Evolutionary conservation across 1,140 invertebrate species (phyloP).

Genomic region (Pseudomyrmex dendroicus): DNA sequence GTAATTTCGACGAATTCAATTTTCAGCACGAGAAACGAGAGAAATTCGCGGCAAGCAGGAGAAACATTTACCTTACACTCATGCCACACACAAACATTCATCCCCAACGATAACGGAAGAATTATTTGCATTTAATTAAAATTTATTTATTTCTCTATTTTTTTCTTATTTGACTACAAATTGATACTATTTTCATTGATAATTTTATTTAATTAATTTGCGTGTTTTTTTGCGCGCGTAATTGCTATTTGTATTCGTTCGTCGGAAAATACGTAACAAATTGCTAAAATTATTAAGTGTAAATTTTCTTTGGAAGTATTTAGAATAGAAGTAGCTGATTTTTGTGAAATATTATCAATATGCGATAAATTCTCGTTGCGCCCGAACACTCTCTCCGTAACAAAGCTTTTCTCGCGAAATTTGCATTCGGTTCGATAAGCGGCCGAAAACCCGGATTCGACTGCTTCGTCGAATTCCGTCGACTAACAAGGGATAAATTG

Average conservation of each 20-base stretch:
- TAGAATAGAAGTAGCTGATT: background rate
- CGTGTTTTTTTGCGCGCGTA: too few relatives aligned
- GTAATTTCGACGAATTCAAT: conserved; percentile 10
- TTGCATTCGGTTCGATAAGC: conserved; percentile 2
- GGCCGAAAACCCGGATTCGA: conserved; percentile 1
- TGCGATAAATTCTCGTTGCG: background rate
- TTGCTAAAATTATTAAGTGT: too few relatives aligned
- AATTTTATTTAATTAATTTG: conserved; percentile 8
- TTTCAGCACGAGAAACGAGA: background rate
- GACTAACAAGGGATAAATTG: conserved; percentile 46
- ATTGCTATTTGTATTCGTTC: background rate
- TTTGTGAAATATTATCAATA: background rate
- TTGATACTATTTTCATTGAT: background rate
- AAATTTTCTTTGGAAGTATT: too few relatives aligned
- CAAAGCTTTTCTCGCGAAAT: conserved; percentile 6
- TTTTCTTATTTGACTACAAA: background rate
- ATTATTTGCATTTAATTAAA: conserved; percentile 16
- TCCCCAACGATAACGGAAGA: background rate
- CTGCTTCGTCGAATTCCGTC: conserved; percentile 20
- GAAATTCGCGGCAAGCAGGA: background rate
- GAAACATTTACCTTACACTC: background rate
- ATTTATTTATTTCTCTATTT: background rate
- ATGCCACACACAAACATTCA: too few relatives aligned
- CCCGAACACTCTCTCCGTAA: background rate
- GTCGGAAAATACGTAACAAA: background rate